Conservation (phyloP, 2,113 vertebrate genomes). For the Orycteropus afer region DNA sequence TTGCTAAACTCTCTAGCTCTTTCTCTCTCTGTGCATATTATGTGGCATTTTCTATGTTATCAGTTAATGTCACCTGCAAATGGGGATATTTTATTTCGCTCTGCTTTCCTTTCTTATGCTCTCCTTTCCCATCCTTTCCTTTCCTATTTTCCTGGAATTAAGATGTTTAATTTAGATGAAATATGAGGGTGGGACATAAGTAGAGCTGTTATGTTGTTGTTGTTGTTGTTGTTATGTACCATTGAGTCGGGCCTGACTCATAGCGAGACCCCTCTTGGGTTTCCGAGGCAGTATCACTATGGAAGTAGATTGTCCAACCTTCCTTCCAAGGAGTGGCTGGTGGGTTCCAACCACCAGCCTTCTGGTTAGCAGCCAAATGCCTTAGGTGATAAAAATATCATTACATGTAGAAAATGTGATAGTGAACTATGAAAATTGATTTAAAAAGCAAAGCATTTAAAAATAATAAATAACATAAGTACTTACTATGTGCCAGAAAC, state of each 20-base stretch:
- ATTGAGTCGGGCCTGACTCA: no score
- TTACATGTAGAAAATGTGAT: slow-evolving; percentile 1
- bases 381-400: slow-evolving; percentile 4
- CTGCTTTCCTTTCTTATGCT: background rate
- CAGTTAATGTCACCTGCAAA: no score
- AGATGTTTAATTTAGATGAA: background rate
- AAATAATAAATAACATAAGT: slow-evolving; percentile 25
- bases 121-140: background rate
- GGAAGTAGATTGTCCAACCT: no score
- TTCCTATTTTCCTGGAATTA: background rate
- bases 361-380: no score
- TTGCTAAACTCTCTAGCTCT: no score
- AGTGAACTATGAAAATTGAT: slow-evolving; percentile 24
- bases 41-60: no score
- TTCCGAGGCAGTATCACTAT: no score
- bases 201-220: background rate
- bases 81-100: background rate
- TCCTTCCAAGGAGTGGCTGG: no score
- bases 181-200: background rate
- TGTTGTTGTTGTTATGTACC: no score
- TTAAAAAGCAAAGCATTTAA: slow-evolving; percentile 2
- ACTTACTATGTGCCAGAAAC: background rate
- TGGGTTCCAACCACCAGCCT: no score
- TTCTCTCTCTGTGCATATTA: no score
- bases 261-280: no score